These are phyloP conservation scores for Siniperca obscura DNA, from an alignment of 2,797 vertebrate species.

Conservation along the genomic window DNA sequence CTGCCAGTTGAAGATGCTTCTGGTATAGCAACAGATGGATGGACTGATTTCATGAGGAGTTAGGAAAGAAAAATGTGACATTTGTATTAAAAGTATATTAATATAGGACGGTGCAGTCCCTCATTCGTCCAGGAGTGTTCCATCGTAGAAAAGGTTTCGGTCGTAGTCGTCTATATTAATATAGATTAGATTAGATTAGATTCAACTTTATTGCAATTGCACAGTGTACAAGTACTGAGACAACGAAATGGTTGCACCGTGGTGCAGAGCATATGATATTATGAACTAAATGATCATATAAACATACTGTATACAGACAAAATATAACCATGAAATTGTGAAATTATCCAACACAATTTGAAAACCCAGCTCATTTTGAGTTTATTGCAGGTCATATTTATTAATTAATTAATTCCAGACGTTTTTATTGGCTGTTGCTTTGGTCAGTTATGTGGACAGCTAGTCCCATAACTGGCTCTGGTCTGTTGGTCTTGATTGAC, in stretches of 20 bases:
- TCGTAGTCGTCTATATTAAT: no score
- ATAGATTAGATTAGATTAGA: no score
- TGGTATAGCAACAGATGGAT: background rate
- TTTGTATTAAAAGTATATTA: background rate
- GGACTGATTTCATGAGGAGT: background rate
- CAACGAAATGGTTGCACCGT: no score
- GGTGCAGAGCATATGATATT: background rate
- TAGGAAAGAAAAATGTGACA: background rate
- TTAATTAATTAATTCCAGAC: background rate
- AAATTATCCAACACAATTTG: background rate
- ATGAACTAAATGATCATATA: background rate
- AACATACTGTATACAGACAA: background rate
- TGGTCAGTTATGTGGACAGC: background rate
- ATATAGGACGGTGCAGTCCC: no score
- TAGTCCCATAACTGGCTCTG: background rate
- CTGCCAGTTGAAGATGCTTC: background rate
- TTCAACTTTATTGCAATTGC: no score
- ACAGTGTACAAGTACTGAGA: no score
- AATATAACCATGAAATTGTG: background rate
- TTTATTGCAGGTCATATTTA: background rate
- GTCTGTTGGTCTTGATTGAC: background rate
- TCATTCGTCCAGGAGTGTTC: no score
- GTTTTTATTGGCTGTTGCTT: background rate
- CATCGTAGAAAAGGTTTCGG: no score
- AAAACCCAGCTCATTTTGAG: background rate